Evolutionary conservation across 2,888 invertebrate genomes (phyloP), one percentile per base, ranked within the genome.

Genomic region (Orchestes rusci): DNA sequence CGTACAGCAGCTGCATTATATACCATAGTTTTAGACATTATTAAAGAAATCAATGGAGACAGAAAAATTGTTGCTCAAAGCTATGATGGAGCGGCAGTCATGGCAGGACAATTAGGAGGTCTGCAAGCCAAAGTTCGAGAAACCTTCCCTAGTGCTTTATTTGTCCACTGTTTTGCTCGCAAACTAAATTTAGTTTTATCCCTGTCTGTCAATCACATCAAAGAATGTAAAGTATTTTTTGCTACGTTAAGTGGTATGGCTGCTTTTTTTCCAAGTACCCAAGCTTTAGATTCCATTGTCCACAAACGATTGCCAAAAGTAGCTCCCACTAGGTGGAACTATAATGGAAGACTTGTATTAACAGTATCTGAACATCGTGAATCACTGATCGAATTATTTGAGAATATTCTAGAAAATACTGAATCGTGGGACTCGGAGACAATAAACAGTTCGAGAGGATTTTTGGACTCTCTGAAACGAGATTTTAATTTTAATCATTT

Each of bases 51-150:
- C 27, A 23, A 52, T 12, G 16, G 8, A 2, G 23, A 7, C 15
- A 10, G 28, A 4, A 61, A 62, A 56, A 49, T 62, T 34, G 43
- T 63, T 18, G 59, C 57, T 7, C 61, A 63, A 53, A 60, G 56
- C 16, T 63, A 62, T 40, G 58, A 62, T 39, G 61, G 59, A 5
- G 60, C 57, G 3, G 52, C 57, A 16, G 58, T 62, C 4, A 56
- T 57, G 51, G 45, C 55, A 17, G 56, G 55, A 16, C 49, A 59
- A 27, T 46, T 56, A 16, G 54, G 51, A 18, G 59, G 58, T n/a
- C 53, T 47, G 7, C 63, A 64, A 53, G 45, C 49, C 10, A 55
- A 53, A 52, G 53, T 61, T 8, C 53, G 50, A 45, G 51, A 57
- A 44, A 48, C 35, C 30, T 58, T 38, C 41, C 48, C 48, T 8